These are phyloP conservation scores for Cephalopholis sonnerati DNA, from an alignment of 2,113 vertebrate genomes.

Conservation along the genomic window DNA sequence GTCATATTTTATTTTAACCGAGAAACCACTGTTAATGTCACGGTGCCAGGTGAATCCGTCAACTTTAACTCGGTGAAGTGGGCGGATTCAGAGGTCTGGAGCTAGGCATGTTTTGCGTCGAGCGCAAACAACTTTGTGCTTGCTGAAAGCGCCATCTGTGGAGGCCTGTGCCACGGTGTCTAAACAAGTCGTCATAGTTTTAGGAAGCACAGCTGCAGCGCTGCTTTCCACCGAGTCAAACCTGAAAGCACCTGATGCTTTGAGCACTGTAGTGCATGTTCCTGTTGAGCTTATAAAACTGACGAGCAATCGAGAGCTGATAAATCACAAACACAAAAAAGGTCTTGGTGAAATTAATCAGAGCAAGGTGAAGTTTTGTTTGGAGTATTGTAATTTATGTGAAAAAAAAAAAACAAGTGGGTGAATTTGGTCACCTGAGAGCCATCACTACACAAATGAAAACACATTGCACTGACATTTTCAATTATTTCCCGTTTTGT, in stretches of 20 bases:
- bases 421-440: slow-evolving; percentile 21
- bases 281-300: not conserved
- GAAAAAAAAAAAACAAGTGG: not conserved
- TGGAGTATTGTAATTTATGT: not conserved
- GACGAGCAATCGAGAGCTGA: not conserved
- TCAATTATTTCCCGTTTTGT: slow-evolving; percentile 23
- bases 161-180: too few species aligned
- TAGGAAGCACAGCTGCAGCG: not conserved
- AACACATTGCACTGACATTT: slow-evolving; percentile 56
- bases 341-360: not conserved
- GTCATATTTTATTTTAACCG: too few species aligned
- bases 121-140: too few species aligned
- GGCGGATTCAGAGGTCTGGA: too few species aligned
- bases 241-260: slow-evolving; percentile 10
- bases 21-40: too few species aligned
- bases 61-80: too few species aligned
- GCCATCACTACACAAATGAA: slow-evolving; percentile 43
- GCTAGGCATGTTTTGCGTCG: too few species aligned
- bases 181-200: not conserved
- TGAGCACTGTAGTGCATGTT: not conserved
- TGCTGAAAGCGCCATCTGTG: too few species aligned
- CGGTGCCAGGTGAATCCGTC: too few species aligned
- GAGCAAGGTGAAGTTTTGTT: slow-evolving; percentile 2
- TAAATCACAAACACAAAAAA: not conserved
- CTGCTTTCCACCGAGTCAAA: not conserved